Percentiles rank a stretch among this genome's conserved stretches.
These are phyloP conservation scores for Oscheius sp. DNA, from an alignment of 2,888 invertebrate species.

Conservation along the genomic window DNA sequence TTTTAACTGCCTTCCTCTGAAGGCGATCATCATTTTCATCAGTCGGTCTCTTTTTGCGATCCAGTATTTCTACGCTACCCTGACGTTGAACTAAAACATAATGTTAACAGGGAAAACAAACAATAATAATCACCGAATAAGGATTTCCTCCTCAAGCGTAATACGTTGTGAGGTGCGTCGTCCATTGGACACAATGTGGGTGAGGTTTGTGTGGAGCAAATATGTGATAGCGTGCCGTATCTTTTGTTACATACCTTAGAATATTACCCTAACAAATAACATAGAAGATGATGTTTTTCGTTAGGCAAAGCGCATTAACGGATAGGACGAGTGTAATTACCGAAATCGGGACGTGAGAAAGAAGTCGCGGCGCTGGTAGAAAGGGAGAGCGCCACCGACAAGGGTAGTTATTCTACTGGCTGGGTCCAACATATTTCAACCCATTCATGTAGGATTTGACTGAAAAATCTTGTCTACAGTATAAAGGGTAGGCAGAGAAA, in stretches of 20 bases:
- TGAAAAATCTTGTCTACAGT: no score
- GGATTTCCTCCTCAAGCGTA: background rate
- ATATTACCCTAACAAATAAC: background rate
- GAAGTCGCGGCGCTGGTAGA: conserved; percentile 19
- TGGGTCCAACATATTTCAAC: no score
- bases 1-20: conserved; percentile 56
- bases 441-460: no score
- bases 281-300: background rate
- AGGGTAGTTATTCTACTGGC: no score
- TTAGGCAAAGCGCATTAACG: background rate
- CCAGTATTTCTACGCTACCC: conserved; percentile 55
- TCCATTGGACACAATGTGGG: background rate
- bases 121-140: background rate
- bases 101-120: conserved; percentile 6
- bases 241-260: background rate
- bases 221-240: conserved; percentile 11
- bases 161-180: background rate
- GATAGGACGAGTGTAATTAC: conserved; percentile 23
- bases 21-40: conserved; percentile 45
- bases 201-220: conserved; percentile 7
- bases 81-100: conserved; percentile 50
- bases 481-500: no score
- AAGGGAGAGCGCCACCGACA: conserved; percentile 21
- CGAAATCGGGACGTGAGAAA: conserved; percentile 29
- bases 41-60: conserved; percentile 34